A percentile compares a stretch with the other conserved stretches of the same genome.
These are phyloP conservation scores for Syndactyla subalaris DNA, from an alignment of 2,797 vertebrate species.

Conservation along the genomic window DNA sequence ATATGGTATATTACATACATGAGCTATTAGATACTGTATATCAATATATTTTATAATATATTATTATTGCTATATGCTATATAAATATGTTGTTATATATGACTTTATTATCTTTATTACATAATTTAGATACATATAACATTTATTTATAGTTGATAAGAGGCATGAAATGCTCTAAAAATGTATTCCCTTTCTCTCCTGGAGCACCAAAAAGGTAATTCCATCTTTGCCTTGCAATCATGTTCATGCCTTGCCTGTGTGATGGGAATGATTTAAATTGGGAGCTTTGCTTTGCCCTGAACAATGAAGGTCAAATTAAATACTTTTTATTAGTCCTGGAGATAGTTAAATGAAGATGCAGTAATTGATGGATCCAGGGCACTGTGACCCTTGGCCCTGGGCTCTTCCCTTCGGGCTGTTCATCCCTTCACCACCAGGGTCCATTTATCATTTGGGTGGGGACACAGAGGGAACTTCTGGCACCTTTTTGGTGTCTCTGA, in stretches of 20 bases:
- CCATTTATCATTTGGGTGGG: slow-evolving; percentile 61
- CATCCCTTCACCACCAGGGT: slow-evolving; percentile 35
- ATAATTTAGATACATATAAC: too few species aligned
- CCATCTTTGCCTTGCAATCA: slow-evolving; percentile 8
- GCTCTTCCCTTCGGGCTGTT: slow-evolving; percentile 30
- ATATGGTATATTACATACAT: too few species aligned
- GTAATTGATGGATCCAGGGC: slow-evolving; percentile 66
- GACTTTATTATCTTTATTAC: too few species aligned
- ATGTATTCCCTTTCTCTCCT: neutral
- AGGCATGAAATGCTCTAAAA: neutral
- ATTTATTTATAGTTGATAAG: slow-evolving; percentile 5
- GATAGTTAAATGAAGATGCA: slow-evolving; percentile 59
- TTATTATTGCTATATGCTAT: neutral
- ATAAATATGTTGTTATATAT: too few species aligned
- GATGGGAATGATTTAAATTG: slow-evolving; percentile 58
- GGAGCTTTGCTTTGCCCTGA: slow-evolving; percentile 52
- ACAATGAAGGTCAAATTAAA: slow-evolving; percentile 53
- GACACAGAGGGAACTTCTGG: slow-evolving; percentile 37
- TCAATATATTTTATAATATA: neutral
- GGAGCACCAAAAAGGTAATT: neutral
- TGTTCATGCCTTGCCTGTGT: neutral
- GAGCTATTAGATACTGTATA: too few species aligned
- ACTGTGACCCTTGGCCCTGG: slow-evolving; percentile 53
- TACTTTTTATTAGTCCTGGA: slow-evolving; percentile 55
- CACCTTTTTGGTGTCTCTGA: neutral